Evolutionary conservation across 2,797 vertebrate species (phyloP), one percentile per base, ranked within the genome.

Genomic region (Lophotriccus pileatus): DNA sequence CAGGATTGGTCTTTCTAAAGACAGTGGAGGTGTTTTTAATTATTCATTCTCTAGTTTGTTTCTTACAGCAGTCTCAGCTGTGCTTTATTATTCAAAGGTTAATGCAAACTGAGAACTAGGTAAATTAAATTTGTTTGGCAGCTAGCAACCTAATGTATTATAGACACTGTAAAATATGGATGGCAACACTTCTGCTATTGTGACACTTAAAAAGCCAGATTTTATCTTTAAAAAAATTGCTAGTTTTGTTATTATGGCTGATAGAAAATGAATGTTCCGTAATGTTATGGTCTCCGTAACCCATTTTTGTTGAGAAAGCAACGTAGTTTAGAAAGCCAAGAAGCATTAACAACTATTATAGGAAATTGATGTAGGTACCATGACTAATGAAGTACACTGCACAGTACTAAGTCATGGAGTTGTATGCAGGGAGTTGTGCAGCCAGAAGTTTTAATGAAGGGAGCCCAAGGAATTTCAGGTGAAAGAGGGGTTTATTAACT

Each of bases 61-160:
- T 98, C 98, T 98, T 97, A 96, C 82, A 96, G 96, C 96, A 96
- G 96, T 96, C 97, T 97, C 97, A 97, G 97, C 97, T 98, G 97
- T 96, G 96, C 96, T 97, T 97, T 97, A 97, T 98, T 98, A 97
- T 98, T 97, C 97, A 97, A 97, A 98, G 97, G 95, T 97, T 98
- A 98, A 98, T 97, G 96, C 97, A 98, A 96, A 97, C 95, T 87
- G 95, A 97, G 91, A 97, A 95, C 89, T 95, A 94, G 93, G 84
- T 96, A 96, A 97, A 97, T 97, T 97, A 97, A 98, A 97, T 97
- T 96, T 93, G 96, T 96, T 96, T 96, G 93, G 96, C 90, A 96
- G 94, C 93, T 89, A 89, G 83, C 86, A 89, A 80, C 85, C 79
- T 94, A 70, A 78, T 63, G 34, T 81, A 89, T 93, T 86, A 75